Percentiles rank a stretch among this genome's conserved stretches.
These are phyloP conservation scores for Fulmarus glacialis DNA, from an alignment of 2,113 vertebrate genomes.

Conservation along the genomic window DNA sequence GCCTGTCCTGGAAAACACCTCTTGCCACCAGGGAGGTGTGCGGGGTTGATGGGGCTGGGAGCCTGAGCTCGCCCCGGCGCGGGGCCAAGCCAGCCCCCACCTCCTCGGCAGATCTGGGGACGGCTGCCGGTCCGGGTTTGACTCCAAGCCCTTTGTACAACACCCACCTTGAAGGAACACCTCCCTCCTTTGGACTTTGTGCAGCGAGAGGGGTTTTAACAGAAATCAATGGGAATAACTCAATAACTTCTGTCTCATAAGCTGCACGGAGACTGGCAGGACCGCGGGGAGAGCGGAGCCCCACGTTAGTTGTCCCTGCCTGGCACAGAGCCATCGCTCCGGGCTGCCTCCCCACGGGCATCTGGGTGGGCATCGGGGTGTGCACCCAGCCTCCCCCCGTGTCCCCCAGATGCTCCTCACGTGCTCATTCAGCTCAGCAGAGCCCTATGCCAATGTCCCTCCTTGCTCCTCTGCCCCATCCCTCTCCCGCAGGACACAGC, in stretches of 20 bases:
- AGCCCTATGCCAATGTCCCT: neutral
- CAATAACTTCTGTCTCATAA: neutral
- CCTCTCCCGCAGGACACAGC: neutral
- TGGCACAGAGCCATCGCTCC: neutral
- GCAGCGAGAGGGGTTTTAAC: neutral
- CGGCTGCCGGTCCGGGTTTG: accelerated
- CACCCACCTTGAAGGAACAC: no score
- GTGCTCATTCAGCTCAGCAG: neutral
- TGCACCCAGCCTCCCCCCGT: accelerated
- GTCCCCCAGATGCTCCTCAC: accelerated
- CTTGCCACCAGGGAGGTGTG: accelerated
- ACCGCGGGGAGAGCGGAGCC: neutral
- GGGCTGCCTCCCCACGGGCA: neutral
- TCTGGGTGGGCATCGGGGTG: neutral
- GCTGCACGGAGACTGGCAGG: neutral
- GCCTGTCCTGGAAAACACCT: neutral
- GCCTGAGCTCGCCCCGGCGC: accelerated
- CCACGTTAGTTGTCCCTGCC: accelerated
- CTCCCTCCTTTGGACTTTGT: neutral
- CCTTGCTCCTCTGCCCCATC: no score
- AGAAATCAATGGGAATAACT: neutral
- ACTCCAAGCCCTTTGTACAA: neutral
- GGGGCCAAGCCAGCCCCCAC: neutral
- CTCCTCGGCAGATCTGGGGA: accelerated
- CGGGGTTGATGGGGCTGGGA: accelerated